Evolutionary conservation across 1,140 invertebrate genomes (phyloP).

Genomic region (Acromyrmex heyeri): DNA sequence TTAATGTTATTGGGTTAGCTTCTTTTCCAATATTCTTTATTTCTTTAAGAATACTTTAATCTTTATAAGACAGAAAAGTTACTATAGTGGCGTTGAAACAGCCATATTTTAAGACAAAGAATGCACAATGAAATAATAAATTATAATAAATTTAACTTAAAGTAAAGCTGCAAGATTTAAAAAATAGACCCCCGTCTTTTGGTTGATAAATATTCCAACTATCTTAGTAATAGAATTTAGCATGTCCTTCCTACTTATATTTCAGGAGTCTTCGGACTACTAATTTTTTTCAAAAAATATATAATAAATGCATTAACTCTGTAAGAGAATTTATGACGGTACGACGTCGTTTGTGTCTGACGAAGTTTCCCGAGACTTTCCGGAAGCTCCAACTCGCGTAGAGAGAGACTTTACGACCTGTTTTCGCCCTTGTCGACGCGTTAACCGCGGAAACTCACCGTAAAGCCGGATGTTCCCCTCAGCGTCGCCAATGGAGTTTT

Average conservation of each 20-base stretch:
- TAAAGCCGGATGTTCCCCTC: conserved; percentile 95
- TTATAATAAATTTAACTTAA: too few species aligned
- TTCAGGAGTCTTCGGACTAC: not conserved
- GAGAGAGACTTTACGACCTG: conserved; percentile 63
- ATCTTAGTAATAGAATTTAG: not conserved
- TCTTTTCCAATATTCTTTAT: not conserved
- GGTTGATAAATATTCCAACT: not conserved
- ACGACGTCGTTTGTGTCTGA: conserved; percentile 1
- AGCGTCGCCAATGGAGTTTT: conserved; percentile 96
- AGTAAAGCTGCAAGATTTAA: too few species aligned
- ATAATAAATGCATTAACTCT: conserved; percentile 34
- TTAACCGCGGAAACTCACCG: conserved; percentile 88
- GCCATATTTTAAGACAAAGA: too few species aligned
- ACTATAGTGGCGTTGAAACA: too few species aligned
- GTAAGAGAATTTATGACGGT: not conserved
- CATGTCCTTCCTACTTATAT: too few species aligned
- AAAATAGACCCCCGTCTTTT: too few species aligned
- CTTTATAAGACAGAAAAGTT: too few species aligned
- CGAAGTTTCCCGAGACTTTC: not conserved
- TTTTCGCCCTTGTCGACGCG: conserved; percentile 42
- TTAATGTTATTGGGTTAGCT: not conserved
- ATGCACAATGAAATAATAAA: too few species aligned
- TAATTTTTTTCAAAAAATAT: conserved; percentile 35
- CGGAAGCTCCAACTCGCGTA: not conserved
- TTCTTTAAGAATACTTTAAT: not conserved